Percentiles rank a stretch among this genome's conserved stretches.
These are phyloP conservation scores for Lepas anatifera DNA, from an alignment of 2,888 invertebrate genomes.

Conservation along the genomic window DNA sequence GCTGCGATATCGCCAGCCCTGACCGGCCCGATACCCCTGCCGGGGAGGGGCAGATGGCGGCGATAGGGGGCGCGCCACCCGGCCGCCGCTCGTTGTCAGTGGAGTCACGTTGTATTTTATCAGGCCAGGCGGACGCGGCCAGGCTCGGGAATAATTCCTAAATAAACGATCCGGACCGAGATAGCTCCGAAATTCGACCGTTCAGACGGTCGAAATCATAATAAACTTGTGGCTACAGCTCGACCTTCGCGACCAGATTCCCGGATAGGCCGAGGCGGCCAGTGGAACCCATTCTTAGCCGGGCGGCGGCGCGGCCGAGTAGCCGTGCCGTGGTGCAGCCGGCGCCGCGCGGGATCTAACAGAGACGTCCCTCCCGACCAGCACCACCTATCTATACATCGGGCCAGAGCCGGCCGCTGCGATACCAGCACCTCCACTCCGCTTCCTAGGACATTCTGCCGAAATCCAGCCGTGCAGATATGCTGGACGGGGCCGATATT, in stretches of 20 bases:
- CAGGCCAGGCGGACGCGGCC: background rate
- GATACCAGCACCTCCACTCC: too few species aligned
- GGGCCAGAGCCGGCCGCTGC: too few species aligned
- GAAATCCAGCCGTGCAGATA: background rate
- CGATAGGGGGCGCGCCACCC: background rate
- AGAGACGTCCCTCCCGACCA: too few species aligned
- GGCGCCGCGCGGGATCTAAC: too few species aligned
- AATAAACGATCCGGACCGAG: constrained; percentile 6
- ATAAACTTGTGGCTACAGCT: background rate
- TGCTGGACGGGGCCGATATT: background rate
- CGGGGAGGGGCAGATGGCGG: background rate
- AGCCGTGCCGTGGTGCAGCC: too few species aligned
- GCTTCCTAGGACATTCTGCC: too few species aligned
- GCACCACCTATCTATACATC: too few species aligned
- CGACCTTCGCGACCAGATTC: constrained; percentile 2
- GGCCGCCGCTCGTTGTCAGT: background rate
- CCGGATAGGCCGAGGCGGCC: constrained; percentile 2
- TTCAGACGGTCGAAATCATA: constrained; percentile 9
- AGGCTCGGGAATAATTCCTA: constrained; percentile 3
- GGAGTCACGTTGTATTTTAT: constrained; percentile 12
- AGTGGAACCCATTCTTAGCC: constrained; percentile 3
- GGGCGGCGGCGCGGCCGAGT: too few species aligned
- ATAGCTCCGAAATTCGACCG: constrained; percentile 2
- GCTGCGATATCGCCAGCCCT: too few species aligned
- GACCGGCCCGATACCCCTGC: too few species aligned